Base-by-base conservation (phyloP, 1,140 invertebrate species). In the Aphelenchoides avenae region DNA sequence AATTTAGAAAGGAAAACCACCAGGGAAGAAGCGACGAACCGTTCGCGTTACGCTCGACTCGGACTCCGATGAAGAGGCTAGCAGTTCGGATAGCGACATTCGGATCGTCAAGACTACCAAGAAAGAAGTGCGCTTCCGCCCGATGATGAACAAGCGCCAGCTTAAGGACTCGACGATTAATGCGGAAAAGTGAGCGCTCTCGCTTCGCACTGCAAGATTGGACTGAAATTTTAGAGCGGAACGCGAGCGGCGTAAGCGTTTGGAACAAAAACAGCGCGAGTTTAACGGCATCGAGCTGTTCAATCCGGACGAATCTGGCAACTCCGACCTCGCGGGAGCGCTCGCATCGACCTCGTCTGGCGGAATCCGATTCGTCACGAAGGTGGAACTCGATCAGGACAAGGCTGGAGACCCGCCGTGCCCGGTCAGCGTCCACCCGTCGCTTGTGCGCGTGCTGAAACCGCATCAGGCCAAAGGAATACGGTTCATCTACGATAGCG, bases 401-500 rank as follows among this genome's bases (percentile, higher is more conserved):
- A 77, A 87, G 13, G 83, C 84, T 42, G 52, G 64, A 31, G n/a
- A 76, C 43, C 66, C 73, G 9, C 64, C 80, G 1, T 76, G 76
- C 0, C 81, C 78, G 33, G 87, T 97, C 0, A 80, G 84, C 64
- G 88, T 97, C 0, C 84, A 94, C 77, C 81, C 84, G 56, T 84
- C 84, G 36, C 78, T 97, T 1, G 85, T 91, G 0, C 85, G 85
- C 60, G 86, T 87, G 66, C 78, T 97, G 13, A 97, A 96, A 78
- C 89, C 89, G 3, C 94, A 98, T 85, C 90, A 93, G 81, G 82
- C 85, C 9, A 78, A 83, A 68, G 83, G 82, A 78, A 65, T 97
- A 0, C 88, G 92, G 78, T 98, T 99, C 73, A 89, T 98, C 86
- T 99, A 89, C 87, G 86, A 96, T 73, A 86, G 87, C 33, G 89